Base-by-base conservation (phyloP, 2,797 vertebrate species). In the Remorina albescens region DNA sequence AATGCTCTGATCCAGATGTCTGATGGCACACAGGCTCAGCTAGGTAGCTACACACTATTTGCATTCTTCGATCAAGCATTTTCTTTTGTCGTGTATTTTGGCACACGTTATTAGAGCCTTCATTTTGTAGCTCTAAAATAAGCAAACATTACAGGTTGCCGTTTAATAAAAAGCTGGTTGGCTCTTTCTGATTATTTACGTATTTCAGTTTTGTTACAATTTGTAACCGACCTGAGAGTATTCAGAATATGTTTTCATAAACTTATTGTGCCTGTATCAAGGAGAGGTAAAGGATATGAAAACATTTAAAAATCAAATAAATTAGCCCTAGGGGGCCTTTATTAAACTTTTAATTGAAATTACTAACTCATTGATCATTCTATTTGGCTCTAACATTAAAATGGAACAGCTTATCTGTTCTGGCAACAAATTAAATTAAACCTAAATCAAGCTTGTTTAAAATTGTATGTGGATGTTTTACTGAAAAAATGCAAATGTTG, bases 1-100 rank as follows among this genome's bases (percentile, higher is more conserved):
- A 99, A 98, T 1, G 97, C 98, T 28, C 92, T 99, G 84, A 95
- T 99, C 82, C 98, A 99, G 93, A 98, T 99, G 98, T 93, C 96
- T 0, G 98, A 99, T 34, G 95, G 96, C 59, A 98, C 96, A 85
- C 98, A 99, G 93, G 96, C 97, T 76, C 98, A 99, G 90, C 95
- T 99, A 84, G 97, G 98, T 99, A 95, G 86, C 58, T 53, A 72
- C 9, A 21, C 72, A 23, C 2, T 47, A 7, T 64, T 60, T 50
- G 8, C 18, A 47, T 41, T 53, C 32, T 71, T 77, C 69, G 54
- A 68, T 70, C 26, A 70, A 2, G 41, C 13, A 30, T 67, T 56
- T 66, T 68, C 54, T 71, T 74, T 84, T 1, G 67, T 75, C 67
- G 56, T 39, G 3, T 26, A 5, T 42, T 34, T 23, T 34, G 4